Evolutionary conservation across 2,113 vertebrate species (phyloP).

Genomic region (Saccopteryx bilineata): DNA sequence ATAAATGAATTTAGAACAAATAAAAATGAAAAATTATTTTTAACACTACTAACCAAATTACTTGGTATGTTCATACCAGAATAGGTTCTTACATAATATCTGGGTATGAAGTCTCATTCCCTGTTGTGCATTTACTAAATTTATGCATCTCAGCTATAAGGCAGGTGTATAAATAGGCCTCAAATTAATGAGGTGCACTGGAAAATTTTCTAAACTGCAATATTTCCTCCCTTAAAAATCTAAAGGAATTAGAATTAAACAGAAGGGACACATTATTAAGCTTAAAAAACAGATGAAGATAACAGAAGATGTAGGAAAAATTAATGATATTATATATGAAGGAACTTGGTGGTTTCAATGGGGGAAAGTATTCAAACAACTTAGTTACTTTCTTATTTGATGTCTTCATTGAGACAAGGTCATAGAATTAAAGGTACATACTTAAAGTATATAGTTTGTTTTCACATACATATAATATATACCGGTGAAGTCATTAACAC

Average conservation of each 20-base stretch:
- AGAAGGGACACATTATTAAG: neutral
- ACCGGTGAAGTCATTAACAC: neutral
- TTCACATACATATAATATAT: neutral
- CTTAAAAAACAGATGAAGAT: neutral
- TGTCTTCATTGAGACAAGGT: neutral
- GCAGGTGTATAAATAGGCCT: neutral
- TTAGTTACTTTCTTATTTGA: neutral
- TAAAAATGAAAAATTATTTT: neutral
- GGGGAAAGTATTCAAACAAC: neutral
- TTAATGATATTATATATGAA: neutral
- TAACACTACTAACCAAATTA: neutral
- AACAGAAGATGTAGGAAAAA: neutral
- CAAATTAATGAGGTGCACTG: neutral
- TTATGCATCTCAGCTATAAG: neutral
- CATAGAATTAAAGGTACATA: neutral
- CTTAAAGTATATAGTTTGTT: neutral
- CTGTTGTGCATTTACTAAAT: constrained; percentile 4
- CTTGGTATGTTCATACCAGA: neutral
- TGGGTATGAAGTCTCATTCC: neutral
- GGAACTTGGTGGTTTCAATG: neutral
- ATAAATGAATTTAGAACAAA: neutral
- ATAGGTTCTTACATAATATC: neutral
- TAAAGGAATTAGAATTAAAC: neutral
- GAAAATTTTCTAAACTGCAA: neutral
- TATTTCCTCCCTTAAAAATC: neutral